Evolutionary conservation across 2,113 vertebrate genomes (phyloP).

Genomic region (Aphelocoma coerulescens): DNA sequence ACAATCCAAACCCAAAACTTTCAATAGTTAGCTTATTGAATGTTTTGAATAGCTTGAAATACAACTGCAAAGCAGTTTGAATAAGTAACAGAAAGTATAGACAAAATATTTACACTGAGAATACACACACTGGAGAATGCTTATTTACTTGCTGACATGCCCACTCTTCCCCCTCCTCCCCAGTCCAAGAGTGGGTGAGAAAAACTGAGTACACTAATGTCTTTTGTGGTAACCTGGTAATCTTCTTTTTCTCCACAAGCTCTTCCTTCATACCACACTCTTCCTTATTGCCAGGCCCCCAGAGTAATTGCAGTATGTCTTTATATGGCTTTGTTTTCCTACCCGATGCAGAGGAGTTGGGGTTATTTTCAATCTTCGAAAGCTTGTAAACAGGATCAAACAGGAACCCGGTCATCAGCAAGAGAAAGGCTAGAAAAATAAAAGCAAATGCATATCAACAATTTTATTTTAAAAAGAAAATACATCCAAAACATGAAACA

Average conservation of each 20-base stretch:
- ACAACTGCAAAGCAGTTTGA: background rate
- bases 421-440: constrained; percentile 57
- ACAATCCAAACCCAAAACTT: background rate
- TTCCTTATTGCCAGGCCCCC: background rate
- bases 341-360: constrained; percentile 37
- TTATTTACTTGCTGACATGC: background rate
- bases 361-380: constrained; percentile 50
- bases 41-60: background rate
- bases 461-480: constrained; percentile 48
- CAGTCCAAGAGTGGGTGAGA: background rate
- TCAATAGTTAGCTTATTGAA: background rate
- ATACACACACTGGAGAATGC: background rate
- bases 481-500: constrained; percentile 54
- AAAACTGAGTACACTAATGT: background rate
- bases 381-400: constrained; percentile 69
- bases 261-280: background rate
- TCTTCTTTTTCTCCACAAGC: background rate
- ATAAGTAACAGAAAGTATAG: background rate
- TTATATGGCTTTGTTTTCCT: constrained; percentile 51
- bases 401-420: constrained; percentile 61
- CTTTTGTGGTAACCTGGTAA: constrained; percentile 33
- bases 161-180: background rate
- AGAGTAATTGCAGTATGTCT: background rate
- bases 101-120: background rate
- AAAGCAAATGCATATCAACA: constrained; percentile 51